These are phyloP conservation scores for Epinephelus malabaricus DNA, from an alignment of 2,797 vertebrate species.

Conservation along the genomic window DNA sequence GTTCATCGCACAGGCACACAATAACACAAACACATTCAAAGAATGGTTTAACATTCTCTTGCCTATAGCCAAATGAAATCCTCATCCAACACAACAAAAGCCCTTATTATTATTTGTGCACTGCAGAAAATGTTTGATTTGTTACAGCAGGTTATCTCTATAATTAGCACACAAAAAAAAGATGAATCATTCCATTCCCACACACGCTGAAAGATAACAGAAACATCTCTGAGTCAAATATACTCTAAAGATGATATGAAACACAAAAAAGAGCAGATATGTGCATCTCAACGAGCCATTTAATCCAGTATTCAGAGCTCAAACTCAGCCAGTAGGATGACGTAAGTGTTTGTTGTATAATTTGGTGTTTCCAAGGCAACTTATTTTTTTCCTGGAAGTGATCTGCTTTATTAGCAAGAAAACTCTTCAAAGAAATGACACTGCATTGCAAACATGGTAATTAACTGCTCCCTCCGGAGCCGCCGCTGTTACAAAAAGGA, in stretches of 20 bases:
- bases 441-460: constrained; percentile 49
- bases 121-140: constrained; percentile 68
- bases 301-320: constrained; percentile 25
- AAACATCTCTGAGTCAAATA: constrained; percentile 32
- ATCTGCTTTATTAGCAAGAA: constrained; percentile 44
- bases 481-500: not conserved
- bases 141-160: constrained; percentile 68
- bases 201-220: constrained; percentile 45
- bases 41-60: constrained; percentile 34
- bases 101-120: constrained; percentile 36
- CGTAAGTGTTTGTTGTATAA: constrained; percentile 41
- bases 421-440: constrained; percentile 50
- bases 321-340: constrained; percentile 39
- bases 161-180: constrained; percentile 62
- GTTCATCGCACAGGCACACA: constrained; percentile 6
- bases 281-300: constrained; percentile 20
- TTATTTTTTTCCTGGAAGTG: constrained; percentile 47
- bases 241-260: constrained; percentile 22
- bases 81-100: constrained; percentile 43
- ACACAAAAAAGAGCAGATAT: constrained; percentile 29
- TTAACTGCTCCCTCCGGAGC: constrained; percentile 30
- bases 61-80: constrained; percentile 49
- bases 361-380: constrained; percentile 63
- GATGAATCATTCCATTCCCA: constrained; percentile 52
- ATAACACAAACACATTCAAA: constrained; percentile 25